Base-by-base conservation (phyloP, 2,888 invertebrate genomes). In the Vesta saturnalis region DNA sequence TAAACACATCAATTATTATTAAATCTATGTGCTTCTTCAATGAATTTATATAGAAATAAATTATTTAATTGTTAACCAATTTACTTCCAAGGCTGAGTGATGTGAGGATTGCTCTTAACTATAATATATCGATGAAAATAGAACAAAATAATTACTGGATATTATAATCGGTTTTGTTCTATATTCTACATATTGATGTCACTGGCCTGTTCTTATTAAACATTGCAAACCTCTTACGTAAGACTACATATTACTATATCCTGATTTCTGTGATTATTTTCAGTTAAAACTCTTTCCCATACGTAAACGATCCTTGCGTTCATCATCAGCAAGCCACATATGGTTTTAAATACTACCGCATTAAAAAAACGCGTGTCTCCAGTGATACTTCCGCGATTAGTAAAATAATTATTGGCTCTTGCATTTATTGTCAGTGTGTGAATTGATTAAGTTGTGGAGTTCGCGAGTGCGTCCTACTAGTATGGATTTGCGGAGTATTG, bases 281-380 rank as follows among this genome's bases (percentile, higher is more conserved):
- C n/a, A 10, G 12, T 46, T 69, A 57, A 69, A 69, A 62, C 69
- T 65, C 55, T 69, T 65, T 66, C 62, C 60, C 69, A 69, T 65
- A 52, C 65, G 69, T 56, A 60, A 57, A 23, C 21, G 55, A 57
- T 61, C 18, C n/a, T 58, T 69, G 69, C 43, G 62, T 58, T 65
- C 69, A 52, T 62, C 55, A 69, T 69, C 64, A 69, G 57, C 19
- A 60, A 61, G 47, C 35, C 21, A 62, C 62, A 67, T 23, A 62
- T 62, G 60, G 66, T 30, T 12, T 22, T 39, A 65, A 56, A 15
- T 60, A 30, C 56, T 66, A 60, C 54, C 60, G 60, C 66, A 60
- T 58, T 64, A 43, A 54, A 60, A 60, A 65, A 65, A 65, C 65
- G 65, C 65, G 65, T 60, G 60, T 56, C 65, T 60, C 18, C 43